Evolutionary conservation across 2,888 invertebrate genomes (phyloP).

Genomic region (Bedellia somnulentella): DNA sequence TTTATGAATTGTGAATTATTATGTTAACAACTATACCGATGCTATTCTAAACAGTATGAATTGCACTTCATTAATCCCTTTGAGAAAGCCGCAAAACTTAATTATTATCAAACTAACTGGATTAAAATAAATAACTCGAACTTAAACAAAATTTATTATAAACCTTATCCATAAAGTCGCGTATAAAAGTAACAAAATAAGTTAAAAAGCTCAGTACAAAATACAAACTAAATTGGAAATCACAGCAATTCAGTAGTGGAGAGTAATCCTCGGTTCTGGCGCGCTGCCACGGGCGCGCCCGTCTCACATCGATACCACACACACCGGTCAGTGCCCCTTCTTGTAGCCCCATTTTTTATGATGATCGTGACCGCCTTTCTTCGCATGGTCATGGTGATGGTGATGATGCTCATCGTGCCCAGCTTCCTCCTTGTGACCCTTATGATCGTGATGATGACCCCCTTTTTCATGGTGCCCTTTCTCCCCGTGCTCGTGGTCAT

Average conservation of each 20-base stretch:
- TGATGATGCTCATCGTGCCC: conserved; percentile 78
- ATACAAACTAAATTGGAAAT: conserved; percentile 4
- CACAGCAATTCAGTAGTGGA: conserved; percentile 2
- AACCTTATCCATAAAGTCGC: conserved; percentile 1
- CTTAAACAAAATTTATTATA: too few relatives aligned
- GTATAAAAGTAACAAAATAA: conserved; percentile 1
- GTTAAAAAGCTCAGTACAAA: conserved; percentile 4
- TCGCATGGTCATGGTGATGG: conserved; percentile 73
- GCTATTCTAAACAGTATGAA: too few relatives aligned
- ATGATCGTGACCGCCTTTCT: conserved; percentile 78
- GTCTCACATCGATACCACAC: too few relatives aligned
- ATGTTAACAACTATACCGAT: too few relatives aligned
- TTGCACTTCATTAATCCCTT: too few relatives aligned
- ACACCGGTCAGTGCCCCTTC: conserved; percentile 48
- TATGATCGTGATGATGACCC: conserved; percentile 75
- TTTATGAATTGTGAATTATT: too few relatives aligned
- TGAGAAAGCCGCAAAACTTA: too few relatives aligned
- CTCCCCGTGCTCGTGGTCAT: conserved; percentile 77
- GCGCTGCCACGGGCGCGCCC: too few relatives aligned
- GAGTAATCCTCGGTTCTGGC: not conserved
- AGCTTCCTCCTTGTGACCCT: conserved; percentile 76
- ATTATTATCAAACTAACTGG: too few relatives aligned
- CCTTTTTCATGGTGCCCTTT: conserved; percentile 82
- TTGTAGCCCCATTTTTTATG: conserved; percentile 78
- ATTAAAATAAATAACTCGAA: too few relatives aligned